Conservation (phyloP, 2,888 invertebrate species). For the Crossocerus cetratus region DNA sequence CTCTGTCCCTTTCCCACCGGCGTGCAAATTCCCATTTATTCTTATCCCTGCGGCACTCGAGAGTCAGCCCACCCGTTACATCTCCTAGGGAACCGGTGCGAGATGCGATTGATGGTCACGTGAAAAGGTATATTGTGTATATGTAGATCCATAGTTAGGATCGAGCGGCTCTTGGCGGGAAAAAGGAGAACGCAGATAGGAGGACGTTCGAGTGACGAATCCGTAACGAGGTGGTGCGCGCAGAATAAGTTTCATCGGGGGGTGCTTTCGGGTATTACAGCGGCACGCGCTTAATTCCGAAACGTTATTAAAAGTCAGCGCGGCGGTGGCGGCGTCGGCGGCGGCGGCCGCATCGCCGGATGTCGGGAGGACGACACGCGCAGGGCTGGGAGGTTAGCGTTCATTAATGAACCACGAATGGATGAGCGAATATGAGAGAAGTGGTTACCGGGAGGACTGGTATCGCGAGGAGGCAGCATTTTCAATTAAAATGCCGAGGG, state of each 20-base stretch:
- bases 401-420: constrained; percentile 54
- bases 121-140: too few relatives aligned
- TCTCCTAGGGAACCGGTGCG: too few relatives aligned
- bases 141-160: too few relatives aligned
- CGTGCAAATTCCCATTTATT: background rate
- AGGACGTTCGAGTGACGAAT: background rate
- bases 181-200: too few relatives aligned
- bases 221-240: background rate
- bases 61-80: too few relatives aligned
- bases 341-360: background rate
- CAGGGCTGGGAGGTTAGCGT: constrained; percentile 39
- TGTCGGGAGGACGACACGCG: constrained; percentile 18
- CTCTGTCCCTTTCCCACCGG: background rate
- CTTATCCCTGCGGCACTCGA: background rate
- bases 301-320: constrained; percentile 44
- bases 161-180: too few relatives aligned
- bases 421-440: constrained; percentile 50
- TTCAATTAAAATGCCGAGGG: constrained; percentile 69
- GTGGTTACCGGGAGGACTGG: constrained; percentile 18
- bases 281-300: constrained; percentile 30
- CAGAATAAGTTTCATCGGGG: background rate
- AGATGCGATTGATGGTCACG: too few relatives aligned
- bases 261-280: background rate
- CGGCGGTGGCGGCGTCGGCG: background rate
- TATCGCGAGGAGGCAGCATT: constrained; percentile 47